phyloP scores from a whole-genome alignment of 1,140 invertebrate genomes.

The Parasteatoda tepidariorum region DNA sequence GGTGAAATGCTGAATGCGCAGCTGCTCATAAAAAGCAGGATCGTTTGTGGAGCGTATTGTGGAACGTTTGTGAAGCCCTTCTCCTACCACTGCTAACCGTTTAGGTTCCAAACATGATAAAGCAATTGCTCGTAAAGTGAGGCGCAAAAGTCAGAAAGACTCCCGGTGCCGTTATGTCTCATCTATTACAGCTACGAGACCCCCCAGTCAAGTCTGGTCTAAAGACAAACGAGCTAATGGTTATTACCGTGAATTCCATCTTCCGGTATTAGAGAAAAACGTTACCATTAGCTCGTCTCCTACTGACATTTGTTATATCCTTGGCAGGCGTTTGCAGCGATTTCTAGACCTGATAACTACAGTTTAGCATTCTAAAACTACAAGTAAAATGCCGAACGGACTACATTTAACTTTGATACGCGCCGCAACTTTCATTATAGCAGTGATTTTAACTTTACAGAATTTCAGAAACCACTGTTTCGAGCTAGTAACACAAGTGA shows the following conservation, averaged over 20 bases:
- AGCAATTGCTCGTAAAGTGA: background rate
- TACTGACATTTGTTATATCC: background rate
- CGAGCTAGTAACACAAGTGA: background rate
- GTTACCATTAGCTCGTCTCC: too few species aligned
- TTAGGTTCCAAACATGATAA: background rate
- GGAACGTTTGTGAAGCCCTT: background rate
- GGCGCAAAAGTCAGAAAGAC: background rate
- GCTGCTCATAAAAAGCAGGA: too few species aligned
- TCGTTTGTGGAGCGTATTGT: background rate
- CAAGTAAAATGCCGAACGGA: background rate
- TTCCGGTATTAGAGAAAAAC: too few species aligned
- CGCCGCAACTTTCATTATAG: background rate
- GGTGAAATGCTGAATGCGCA: background rate
- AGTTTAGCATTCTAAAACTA: background rate
- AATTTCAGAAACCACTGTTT: background rate
- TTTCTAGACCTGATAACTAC: background rate
- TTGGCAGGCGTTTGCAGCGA: background rate
- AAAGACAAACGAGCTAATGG: background rate
- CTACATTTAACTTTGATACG: background rate
- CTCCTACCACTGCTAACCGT: background rate
- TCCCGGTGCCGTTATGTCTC: background rate
- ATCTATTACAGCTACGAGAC: background rate
- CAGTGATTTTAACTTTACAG: background rate
- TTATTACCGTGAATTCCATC: background rate
- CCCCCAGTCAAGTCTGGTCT: background rate